Conservation (phyloP, 2,113 vertebrate genomes). For the Pica pica region DNA sequence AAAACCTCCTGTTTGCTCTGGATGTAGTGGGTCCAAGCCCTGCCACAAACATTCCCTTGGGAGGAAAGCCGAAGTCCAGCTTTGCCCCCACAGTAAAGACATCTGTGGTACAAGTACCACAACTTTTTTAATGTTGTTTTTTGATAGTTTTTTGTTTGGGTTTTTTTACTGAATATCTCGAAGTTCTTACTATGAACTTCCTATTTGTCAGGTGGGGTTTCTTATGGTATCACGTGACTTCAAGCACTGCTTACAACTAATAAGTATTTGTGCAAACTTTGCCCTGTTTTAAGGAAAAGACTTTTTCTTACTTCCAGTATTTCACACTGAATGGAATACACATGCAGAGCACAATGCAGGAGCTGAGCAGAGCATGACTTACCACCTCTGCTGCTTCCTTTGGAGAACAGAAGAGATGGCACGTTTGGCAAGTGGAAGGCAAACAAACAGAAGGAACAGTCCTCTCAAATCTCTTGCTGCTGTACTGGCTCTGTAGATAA, state of each 20-base stretch:
- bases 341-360: accelerated
- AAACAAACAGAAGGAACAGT: background rate
- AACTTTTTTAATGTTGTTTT: background rate
- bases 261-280: background rate
- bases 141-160: background rate
- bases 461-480: background rate
- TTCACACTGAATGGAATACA: background rate
- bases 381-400: background rate
- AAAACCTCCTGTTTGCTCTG: background rate
- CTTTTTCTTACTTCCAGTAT: background rate
- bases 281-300: background rate
- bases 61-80: background rate
- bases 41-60: background rate
- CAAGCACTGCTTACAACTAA: background rate
- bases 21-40: background rate
- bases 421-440: background rate
- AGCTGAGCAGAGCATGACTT: accelerated
- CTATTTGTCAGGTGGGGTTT: background rate
- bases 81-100: background rate
- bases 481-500: background rate
- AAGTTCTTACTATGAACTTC: background rate
- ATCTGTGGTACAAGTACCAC: background rate
- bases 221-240: background rate
- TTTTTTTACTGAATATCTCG: background rate
- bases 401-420: background rate